Percentiles rank a stretch among this genome's conserved stretches.
Evolutionary conservation across 2,888 invertebrate species (phyloP).

Genomic region (Patella depressa): DNA sequence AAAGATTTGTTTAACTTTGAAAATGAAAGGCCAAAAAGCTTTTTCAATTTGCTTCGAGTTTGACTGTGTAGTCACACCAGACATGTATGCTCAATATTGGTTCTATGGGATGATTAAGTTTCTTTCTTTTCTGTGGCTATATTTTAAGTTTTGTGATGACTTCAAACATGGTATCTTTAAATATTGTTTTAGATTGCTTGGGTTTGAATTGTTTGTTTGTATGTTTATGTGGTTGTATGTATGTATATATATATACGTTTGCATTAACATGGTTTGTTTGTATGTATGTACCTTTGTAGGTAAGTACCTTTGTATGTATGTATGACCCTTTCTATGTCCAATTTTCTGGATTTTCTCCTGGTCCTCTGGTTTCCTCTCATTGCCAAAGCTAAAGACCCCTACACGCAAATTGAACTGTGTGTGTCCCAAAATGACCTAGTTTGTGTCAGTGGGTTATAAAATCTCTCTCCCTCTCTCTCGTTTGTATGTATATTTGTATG

Average conservation of each 20-base stretch:
- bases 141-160: too few relatives aligned
- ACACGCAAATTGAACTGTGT: too few relatives aligned
- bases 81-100: too few relatives aligned
- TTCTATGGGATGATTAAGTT: too few relatives aligned
- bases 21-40: too few relatives aligned
- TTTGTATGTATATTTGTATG: background rate
- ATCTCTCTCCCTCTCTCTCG: background rate
- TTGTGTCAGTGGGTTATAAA: conserved; percentile 9
- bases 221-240: background rate
- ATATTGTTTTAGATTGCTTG: background rate
- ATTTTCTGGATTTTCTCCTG: background rate
- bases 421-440: too few relatives aligned
- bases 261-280: background rate
- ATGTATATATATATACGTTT: conserved; percentile 18
- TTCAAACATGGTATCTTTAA: background rate
- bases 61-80: too few relatives aligned
- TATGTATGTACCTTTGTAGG: conserved; percentile 12
- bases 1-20: too few relatives aligned
- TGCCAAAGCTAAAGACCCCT: too few relatives aligned
- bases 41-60: too few relatives aligned
- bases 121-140: too few relatives aligned
- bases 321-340: conserved; percentile 4
- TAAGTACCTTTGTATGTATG: conserved; percentile 29
- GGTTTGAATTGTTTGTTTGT: background rate
- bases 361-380: too few relatives aligned